Conservation (phyloP, 2,888 invertebrate species). For the Cataglyphis livida region DNA sequence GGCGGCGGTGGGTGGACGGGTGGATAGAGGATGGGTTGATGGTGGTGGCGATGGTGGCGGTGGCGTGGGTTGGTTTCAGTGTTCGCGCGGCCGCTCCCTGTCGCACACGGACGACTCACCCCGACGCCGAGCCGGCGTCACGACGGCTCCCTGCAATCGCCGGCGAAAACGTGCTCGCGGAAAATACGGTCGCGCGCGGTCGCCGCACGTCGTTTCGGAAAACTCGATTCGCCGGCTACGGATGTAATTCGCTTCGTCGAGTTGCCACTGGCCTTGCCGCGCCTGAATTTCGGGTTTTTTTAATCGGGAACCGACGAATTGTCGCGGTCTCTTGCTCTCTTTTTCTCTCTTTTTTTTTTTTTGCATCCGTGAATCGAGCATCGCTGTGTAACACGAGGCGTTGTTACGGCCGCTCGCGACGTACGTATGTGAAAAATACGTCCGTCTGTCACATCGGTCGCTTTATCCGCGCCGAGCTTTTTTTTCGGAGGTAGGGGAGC, state of each 20-base stretch:
- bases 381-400: slow-evolving; percentile 29
- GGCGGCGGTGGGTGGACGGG: slow-evolving; percentile 29
- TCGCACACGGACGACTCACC: slow-evolving; percentile 79
- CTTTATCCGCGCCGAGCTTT: slow-evolving; percentile 19
- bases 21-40: slow-evolving; percentile 30
- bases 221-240: slow-evolving; percentile 55
- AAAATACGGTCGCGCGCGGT: slow-evolving; percentile 61
- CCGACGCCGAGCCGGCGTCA: slow-evolving; percentile 71
- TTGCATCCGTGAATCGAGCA: slow-evolving; percentile 13
- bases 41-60: slow-evolving; percentile 75
- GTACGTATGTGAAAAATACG: slow-evolving; percentile 40
- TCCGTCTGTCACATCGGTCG: slow-evolving; percentile 2
- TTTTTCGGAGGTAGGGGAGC: slow-evolving; percentile 2
- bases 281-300: slow-evolving; percentile 44
- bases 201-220: slow-evolving; percentile 28
- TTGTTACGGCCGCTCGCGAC: slow-evolving; percentile 17
- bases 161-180: slow-evolving; percentile 74
- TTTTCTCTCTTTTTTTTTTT: background rate
- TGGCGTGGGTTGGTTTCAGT: slow-evolving; percentile 82
- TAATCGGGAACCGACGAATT: slow-evolving; percentile 45
- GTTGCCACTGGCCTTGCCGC: slow-evolving; percentile 10
- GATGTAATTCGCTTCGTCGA: slow-evolving; percentile 36
- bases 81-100: slow-evolving; percentile 85
- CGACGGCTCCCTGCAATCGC: slow-evolving; percentile 70
- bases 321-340: slow-evolving; percentile 19